Evolutionary conservation across 2,888 invertebrate species (phyloP), one percentile per base, ranked within the genome.

Genomic region (Serrognathus titanus): DNA sequence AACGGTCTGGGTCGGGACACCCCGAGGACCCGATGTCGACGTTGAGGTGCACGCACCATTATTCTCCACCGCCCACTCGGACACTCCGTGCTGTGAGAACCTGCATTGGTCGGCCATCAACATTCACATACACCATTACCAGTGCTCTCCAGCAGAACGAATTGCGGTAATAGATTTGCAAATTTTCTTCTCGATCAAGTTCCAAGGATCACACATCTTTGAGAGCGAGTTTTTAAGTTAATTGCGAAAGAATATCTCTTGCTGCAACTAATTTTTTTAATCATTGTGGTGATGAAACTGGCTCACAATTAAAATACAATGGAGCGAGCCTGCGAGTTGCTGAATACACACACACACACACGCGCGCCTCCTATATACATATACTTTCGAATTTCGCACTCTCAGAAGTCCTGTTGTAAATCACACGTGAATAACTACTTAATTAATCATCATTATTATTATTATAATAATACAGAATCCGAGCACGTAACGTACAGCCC

Each of bases 1-100:
- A 45, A 54, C 47, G 54, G 46, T 51, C 39, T 48, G 31, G 47
- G 58, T 54, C 51, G 54, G 47, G 58, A 53, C 53, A 53, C 58
- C 58, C 55, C 53, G 53, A 53, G 58, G 53, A 46, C 55, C 48
- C 31, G 48, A 51, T 55, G 58, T 58, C 58, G 55, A 58, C 58
- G 55, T 43, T 37, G 37, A 35, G 48, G 38, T 52, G 48, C 51
- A 55, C 51, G 52, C 51, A 55, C 55, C 51, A 58, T 57, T 49
- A 53, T 47, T 47, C 51, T 40, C 45, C 31, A 36, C 45, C 58
- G 50, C 54, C 58, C 54, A 49, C 58, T 39, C 35, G 46, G 37
- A 54, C 52, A 12, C 41, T 36, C 45, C 49, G 46, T 52, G 36
- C 55, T 55, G 55, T 58, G 58, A 58, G 58, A 58, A 58, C 55